These are phyloP conservation scores for Amphilophus citrinellus DNA, from an alignment of 2,113 vertebrate genomes.

Conservation along the genomic window DNA sequence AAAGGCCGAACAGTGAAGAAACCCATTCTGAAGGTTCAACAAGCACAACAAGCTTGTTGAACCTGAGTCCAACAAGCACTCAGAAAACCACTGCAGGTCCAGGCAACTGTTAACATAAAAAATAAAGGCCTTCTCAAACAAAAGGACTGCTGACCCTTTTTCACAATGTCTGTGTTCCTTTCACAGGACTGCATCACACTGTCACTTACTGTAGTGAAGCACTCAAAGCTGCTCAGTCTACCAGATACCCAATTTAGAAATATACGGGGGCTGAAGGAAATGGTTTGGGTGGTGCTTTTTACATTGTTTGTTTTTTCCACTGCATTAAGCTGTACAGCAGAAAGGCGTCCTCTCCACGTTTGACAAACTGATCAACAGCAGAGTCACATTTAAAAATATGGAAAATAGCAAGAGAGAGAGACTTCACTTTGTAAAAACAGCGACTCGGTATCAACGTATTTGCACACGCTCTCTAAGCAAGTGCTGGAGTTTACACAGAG, in stretches of 20 bases:
- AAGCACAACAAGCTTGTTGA: no score
- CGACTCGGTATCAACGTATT: not conserved
- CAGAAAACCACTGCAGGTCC: not conserved
- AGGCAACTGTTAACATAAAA: not conserved
- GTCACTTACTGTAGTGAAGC: not conserved
- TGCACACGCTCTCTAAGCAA: not conserved
- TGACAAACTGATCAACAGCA: not conserved
- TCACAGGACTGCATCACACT: not conserved
- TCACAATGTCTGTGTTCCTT: conserved; percentile 13
- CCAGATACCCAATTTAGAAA: conserved; percentile 16
- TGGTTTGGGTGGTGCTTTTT: not conserved
- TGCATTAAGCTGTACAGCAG: not conserved
- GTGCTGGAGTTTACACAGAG: not conserved
- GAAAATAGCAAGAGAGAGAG: not conserved
- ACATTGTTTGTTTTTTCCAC: conserved; percentile 4
- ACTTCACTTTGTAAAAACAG: not conserved
- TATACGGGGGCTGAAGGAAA: conserved; percentile 8
- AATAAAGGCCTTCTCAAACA: not conserved
- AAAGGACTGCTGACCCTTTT: conserved; percentile 17
- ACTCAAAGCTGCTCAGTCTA: conserved; percentile 9
- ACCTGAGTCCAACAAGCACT: no score
- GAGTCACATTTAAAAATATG: not conserved
- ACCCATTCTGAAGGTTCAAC: not conserved
- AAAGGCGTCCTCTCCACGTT: not conserved
- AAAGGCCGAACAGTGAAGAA: not conserved